Evolutionary conservation across 2,113 vertebrate genomes (phyloP).

Genomic region (Archilochus colubris): DNA sequence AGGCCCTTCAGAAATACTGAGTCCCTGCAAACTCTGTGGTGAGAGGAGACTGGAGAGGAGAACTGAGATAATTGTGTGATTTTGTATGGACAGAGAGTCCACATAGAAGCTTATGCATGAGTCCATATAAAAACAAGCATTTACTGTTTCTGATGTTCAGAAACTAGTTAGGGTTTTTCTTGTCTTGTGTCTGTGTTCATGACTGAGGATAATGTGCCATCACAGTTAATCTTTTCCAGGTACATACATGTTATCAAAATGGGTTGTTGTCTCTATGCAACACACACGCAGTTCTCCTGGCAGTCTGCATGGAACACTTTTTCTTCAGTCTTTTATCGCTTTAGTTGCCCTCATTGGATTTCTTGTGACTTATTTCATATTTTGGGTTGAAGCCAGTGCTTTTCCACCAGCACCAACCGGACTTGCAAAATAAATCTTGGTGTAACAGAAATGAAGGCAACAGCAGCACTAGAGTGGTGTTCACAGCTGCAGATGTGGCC

Average conservation of each 20-base stretch:
- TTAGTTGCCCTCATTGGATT: not conserved
- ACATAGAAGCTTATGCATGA: not conserved
- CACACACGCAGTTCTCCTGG: not conserved
- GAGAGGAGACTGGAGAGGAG: not conserved
- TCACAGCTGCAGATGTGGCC: not conserved
- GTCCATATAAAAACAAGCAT: not conserved
- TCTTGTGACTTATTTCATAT: conserved; percentile 17
- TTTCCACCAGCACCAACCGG: not conserved
- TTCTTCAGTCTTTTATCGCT: not conserved
- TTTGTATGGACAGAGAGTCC: not conserved
- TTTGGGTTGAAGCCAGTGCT: not conserved
- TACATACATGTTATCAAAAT: not conserved
- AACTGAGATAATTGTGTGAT: not conserved
- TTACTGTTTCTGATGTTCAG: not conserved
- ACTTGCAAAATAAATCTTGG: conserved; percentile 17
- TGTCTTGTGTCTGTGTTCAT: accelerated
- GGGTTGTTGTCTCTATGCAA: not conserved
- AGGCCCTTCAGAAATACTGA: not conserved
- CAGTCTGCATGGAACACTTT: not conserved
- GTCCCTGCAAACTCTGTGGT: not conserved
- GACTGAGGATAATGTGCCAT: not conserved
- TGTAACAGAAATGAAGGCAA: not conserved
- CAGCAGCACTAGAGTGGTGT: not conserved
- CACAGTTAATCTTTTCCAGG: not conserved
- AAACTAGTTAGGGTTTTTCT: not conserved